Evolutionary conservation across 1,140 invertebrate species (phyloP).

Genomic region (Gonioctena quinquepunctata): DNA sequence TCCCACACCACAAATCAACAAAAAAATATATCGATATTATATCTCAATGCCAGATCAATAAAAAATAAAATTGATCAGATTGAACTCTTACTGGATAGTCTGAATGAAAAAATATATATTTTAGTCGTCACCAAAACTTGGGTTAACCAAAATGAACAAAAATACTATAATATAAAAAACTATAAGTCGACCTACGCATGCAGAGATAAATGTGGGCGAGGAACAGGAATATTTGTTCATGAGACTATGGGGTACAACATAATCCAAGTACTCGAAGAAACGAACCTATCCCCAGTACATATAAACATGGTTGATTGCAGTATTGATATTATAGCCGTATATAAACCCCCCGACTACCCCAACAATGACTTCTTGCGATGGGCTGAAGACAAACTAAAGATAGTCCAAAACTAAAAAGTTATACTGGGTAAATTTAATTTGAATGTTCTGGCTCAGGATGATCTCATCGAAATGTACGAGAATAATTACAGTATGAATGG

Average conservation of each 20-base stretch:
- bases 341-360: not conserved
- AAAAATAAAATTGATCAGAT: not conserved
- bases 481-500: not conserved
- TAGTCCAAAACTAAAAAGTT: not conserved
- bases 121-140: not conserved
- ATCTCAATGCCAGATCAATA: not conserved
- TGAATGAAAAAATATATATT: not conserved
- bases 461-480: not conserved
- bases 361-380: not conserved
- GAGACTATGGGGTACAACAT: not conserved
- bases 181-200: not conserved
- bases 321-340: not conserved
- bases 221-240: not conserved
- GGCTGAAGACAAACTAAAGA: not conserved
- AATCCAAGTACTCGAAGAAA: not conserved
- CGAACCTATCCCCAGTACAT: not conserved
- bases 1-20: not conserved
- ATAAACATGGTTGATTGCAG: not conserved
- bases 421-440: not conserved
- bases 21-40: not conserved
- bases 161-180: not conserved
- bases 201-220: no score
- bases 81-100: not conserved
- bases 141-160: not conserved
- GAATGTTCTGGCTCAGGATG: not conserved